phyloP scores from a whole-genome alignment of 2,113 vertebrate species.

The Perca flavescens region DNA sequence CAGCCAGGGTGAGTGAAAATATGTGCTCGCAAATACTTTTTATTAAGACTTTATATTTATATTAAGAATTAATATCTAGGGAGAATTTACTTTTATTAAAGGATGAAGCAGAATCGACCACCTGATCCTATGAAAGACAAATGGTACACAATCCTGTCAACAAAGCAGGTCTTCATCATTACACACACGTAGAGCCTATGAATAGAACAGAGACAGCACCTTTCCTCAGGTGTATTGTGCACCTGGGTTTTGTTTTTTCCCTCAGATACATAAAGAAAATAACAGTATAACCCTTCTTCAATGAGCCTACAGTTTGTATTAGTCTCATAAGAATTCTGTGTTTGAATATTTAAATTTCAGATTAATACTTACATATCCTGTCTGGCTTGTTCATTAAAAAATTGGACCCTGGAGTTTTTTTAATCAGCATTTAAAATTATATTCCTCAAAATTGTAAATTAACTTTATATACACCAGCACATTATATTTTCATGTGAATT shows the following conservation, averaged over 20 bases:
- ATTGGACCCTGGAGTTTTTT: not conserved
- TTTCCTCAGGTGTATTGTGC: conserved; percentile 10
- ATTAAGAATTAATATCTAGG: not conserved
- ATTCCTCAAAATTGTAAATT: too few relatives aligned
- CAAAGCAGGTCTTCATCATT: conserved; percentile 10
- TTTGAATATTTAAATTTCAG: not conserved
- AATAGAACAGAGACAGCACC: conserved; percentile 23
- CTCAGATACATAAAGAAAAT: not conserved
- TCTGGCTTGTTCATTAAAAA: not conserved
- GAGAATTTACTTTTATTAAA: not conserved
- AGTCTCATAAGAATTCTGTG: not conserved
- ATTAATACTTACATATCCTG: not conserved
- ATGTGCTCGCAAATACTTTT: not conserved
- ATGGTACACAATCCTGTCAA: conserved; percentile 1
- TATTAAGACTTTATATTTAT: too few relatives aligned
- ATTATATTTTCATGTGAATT: not conserved
- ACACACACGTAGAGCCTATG: not conserved
- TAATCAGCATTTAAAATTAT: too few relatives aligned
- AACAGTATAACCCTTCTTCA: not conserved
- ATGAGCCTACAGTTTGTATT: not conserved
- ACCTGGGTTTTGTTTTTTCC: conserved; percentile 7
- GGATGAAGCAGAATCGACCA: not conserved
- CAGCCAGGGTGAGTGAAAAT: not conserved
- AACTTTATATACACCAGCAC: not conserved
- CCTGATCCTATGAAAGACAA: not conserved